Evolutionary conservation across 2,888 invertebrate species (phyloP), one percentile per base, ranked within the genome.

Genomic region (Chrysomela aeneicollis): DNA sequence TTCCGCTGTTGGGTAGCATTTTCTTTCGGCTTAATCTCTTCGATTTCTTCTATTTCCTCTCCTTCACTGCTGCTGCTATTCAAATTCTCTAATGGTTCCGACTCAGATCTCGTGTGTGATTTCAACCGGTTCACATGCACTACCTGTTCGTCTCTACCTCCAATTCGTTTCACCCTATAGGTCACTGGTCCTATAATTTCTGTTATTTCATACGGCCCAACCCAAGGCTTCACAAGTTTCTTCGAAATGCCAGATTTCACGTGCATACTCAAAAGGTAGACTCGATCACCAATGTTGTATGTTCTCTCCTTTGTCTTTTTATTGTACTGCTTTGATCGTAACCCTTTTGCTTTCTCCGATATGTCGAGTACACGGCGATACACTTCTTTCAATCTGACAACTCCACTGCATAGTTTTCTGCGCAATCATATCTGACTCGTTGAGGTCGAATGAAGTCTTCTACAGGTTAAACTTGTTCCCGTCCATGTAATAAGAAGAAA

Each of bases 401-500:
- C 35, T n/a, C n/a, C n/a, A n/a, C n/a, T n/a, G n/a, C n/a, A n/a
- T n/a, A n/a, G n/a, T n/a, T n/a, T n/a, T n/a, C n/a, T n/a, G n/a
- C n/a, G n/a, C n/a, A n/a, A n/a, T n/a, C n/a, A n/a, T n/a, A n/a
- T n/a, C n/a, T n/a, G n/a, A n/a, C n/a, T n/a, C n/a, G n/a, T n/a
- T n/a, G n/a, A n/a, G n/a, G n/a, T n/a, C n/a, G n/a, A n/a, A 71
- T 61, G 8, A 71, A 59, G 10, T 68, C 66, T 9, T 72, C 68
- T 15, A 64, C 52, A 4, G 73, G 71, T 1, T 71, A 57, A 1
- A 37, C 60, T 51, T 68, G 66, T 2, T 72, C 69, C 37, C 71
- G 50, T 9, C 74, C 72, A 59, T 72, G 67, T 18, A 74, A 10
- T 32, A 74, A 47, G 50, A 69, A 72, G 30, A 59, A 72, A 1